Base-by-base conservation (phyloP, 2,113 vertebrate species). In the Neogobius melanostomus region DNA sequence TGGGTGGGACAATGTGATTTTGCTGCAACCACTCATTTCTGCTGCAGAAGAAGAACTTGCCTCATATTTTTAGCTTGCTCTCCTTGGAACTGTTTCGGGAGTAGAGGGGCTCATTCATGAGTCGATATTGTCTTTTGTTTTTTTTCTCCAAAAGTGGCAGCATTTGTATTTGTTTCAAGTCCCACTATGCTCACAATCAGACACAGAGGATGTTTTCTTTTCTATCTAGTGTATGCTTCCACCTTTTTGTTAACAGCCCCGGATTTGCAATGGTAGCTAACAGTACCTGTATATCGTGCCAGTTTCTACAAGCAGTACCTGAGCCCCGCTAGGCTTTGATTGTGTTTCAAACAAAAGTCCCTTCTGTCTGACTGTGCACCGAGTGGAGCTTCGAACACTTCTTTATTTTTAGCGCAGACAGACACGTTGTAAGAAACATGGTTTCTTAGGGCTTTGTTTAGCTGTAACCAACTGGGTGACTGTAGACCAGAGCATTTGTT, bases 261-360 rank as follows among this genome's bases (percentile, higher is more conserved):
- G 12, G 2, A 0, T 62, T 74, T 68, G 7, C 65, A 11, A 44
- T 47, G 80, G 71, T 82, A 83, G 82, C 75, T 83, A 67, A 81
- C 72, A 6, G 75, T 44, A 61, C 77, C 48, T 77, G 36, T 48
- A 70, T 71, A 77, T 57, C 6, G 59, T 68, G 76, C 81, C 71
- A 69, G 84, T 87, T 85, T 74, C 77, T 66, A 80, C 79, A 51
- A 77, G 69, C 71, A 21, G 51, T 75, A 68, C 64, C 70, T 53
- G 3, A n/a, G 80, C 36, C 2, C 66, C 68, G 56, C n/a, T 1
- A 17, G 67, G 65, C 80, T 90, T 88, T 89, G 81, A 88, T 87
- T 80, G 73, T 47, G 6, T 76, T 66, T 82, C 63, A 72, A 71
- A 84, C 77, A 72, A 83, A 73, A 61, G 74, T 69, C 21, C 70